phyloP scores from a whole-genome alignment of 2,113 vertebrate genomes.

The Peromyscus maniculatus region DNA sequence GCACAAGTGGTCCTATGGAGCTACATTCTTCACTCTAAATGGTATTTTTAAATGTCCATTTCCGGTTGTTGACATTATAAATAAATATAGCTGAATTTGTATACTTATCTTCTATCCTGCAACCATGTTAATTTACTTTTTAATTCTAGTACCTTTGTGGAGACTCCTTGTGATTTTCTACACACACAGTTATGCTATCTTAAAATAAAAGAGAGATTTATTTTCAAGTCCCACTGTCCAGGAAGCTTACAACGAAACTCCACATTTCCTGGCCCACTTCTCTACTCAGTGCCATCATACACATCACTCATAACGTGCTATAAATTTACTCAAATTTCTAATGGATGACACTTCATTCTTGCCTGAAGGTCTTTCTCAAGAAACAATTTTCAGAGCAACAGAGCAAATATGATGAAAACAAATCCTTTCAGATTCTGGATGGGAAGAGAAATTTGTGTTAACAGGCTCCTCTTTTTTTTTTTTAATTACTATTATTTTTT shows the following conservation, averaged over 20 bases:
- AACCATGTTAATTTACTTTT: constrained; percentile 22
- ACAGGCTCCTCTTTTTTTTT: neutral
- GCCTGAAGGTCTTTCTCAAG: neutral
- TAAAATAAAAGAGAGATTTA: neutral
- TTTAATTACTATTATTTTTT: neutral
- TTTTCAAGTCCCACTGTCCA: constrained; percentile 7
- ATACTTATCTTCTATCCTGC: neutral
- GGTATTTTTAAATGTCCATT: neutral
- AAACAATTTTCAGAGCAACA: neutral
- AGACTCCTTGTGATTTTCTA: neutral
- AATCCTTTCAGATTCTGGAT: neutral
- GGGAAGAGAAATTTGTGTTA: constrained; percentile 5
- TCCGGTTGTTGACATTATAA: neutral
- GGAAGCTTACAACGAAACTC: neutral
- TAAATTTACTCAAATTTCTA: neutral
- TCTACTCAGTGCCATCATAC: neutral
- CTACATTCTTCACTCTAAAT: neutral
- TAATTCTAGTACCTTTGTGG: neutral
- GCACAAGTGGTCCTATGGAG: neutral
- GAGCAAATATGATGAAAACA: neutral
- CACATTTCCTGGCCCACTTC: neutral
- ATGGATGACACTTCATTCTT: neutral
- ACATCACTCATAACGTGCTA: neutral
- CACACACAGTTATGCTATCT: neutral
- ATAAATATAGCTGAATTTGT: constrained; percentile 33